A percentile compares a stretch with the other conserved stretches of the same genome.
Evolutionary conservation across 2,797 vertebrate species (phyloP).

Genomic region (Dallia pectoralis): DNA sequence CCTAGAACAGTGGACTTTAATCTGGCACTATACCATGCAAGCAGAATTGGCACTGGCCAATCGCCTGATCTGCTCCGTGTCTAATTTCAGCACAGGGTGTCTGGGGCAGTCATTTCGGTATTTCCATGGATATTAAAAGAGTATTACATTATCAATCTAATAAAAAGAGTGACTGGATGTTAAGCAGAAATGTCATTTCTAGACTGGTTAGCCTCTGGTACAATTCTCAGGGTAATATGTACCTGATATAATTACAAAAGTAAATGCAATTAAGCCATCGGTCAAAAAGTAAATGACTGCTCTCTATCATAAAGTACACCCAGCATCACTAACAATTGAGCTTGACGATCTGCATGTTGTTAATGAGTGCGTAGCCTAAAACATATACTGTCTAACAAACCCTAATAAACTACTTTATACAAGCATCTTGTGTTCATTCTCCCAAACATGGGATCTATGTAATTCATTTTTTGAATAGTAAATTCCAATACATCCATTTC

Average conservation of each 20-base stretch:
- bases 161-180: conserved; percentile 44
- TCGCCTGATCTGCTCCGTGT: conserved; percentile 61
- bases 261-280: not conserved
- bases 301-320: too few relatives aligned
- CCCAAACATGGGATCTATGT: conserved; percentile 31
- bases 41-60: conserved; percentile 61
- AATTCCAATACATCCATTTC: conserved; percentile 49
- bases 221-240: not conserved
- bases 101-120: conserved; percentile 51
- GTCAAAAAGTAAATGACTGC: too few relatives aligned
- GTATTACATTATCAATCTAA: conserved; percentile 54
- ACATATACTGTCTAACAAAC: too few relatives aligned
- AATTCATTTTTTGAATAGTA: conserved; percentile 45
- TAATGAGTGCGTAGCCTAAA: too few relatives aligned
- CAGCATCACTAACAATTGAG: too few relatives aligned
- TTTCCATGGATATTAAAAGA: conserved; percentile 62
- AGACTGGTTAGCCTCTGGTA: conserved; percentile 15
- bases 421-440: not conserved
- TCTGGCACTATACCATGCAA: conserved; percentile 58
- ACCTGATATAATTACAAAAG: not conserved
- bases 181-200: conserved; percentile 25
- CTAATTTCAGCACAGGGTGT: conserved; percentile 62
- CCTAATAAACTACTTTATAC: not conserved
- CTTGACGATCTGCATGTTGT: too few relatives aligned
- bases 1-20: conserved; percentile 62